Evolutionary conservation across 2,113 vertebrate species (phyloP).

Genomic region (Puffinus mauretanicus): DNA sequence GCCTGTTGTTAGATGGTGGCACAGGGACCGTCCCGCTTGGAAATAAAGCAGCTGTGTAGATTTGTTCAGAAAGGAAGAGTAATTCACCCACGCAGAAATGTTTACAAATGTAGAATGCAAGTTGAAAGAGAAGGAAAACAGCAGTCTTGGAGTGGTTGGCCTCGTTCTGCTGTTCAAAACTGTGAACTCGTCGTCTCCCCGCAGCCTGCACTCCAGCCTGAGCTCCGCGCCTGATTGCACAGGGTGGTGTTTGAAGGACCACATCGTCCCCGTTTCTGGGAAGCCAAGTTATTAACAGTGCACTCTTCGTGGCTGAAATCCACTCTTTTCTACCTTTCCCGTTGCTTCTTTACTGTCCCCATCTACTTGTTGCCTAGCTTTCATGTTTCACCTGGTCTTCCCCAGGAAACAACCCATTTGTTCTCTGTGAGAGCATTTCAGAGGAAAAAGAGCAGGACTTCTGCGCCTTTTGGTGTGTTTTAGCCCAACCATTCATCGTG

Average conservation of each 20-base stretch:
- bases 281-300: not conserved
- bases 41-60: not conserved
- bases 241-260: not conserved
- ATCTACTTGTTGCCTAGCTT: not conserved
- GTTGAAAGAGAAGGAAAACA: not conserved
- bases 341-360: not conserved
- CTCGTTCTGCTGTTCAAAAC: not conserved
- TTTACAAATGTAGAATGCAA: not conserved
- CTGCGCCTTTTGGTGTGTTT: not conserved
- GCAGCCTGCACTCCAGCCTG: not conserved
- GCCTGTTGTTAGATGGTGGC: not conserved
- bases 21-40: not conserved
- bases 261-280: accelerated
- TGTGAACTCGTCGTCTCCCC: not conserved
- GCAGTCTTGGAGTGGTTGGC: not conserved
- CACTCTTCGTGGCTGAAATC: not conserved
- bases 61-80: not conserved
- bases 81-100: not conserved
- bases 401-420: not conserved
- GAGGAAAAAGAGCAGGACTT: not conserved
- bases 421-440: not conserved
- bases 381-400: not conserved
- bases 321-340: not conserved
- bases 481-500: not conserved
- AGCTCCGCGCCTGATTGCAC: not conserved